Evolutionary conservation across 2,113 vertebrate species (phyloP).

Genomic region (Eretmochelys imbricata): DNA sequence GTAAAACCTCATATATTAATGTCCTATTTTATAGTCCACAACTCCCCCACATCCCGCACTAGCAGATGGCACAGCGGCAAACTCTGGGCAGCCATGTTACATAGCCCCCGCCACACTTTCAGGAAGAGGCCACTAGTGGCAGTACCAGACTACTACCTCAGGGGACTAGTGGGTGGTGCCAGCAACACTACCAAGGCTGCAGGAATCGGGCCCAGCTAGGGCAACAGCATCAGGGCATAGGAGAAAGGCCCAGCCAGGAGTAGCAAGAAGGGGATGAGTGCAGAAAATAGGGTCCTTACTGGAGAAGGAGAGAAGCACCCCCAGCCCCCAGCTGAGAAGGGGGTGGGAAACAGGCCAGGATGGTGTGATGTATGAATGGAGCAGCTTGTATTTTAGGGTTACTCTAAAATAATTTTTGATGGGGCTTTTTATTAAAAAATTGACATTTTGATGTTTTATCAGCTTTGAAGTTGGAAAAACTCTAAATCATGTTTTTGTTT

Average conservation of each 20-base stretch:
- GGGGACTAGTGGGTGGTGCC: too few relatives aligned
- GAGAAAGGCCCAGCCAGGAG: neutral
- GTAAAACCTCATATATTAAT: neutral
- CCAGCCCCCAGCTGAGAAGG: accelerated
- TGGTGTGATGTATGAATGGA: neutral
- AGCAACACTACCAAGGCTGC: too few relatives aligned
- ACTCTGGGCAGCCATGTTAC: neutral
- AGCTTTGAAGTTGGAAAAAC: too few relatives aligned
- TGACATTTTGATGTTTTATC: too few relatives aligned
- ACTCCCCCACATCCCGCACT: neutral
- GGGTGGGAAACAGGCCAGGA: too few relatives aligned
- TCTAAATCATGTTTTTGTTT: too few relatives aligned
- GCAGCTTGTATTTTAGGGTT: too few relatives aligned
- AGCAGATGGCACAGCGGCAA: neutral
- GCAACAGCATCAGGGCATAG: too few relatives aligned
- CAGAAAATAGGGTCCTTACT: neutral
- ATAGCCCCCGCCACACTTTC: neutral
- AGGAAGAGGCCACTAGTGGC: neutral
- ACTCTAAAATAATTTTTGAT: too few relatives aligned
- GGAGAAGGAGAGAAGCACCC: neutral
- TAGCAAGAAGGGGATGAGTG: neutral
- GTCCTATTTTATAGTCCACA: neutral
- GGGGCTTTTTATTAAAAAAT: too few relatives aligned
- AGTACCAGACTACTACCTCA: neutral
- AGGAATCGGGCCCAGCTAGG: too few relatives aligned